Evolutionary conservation across 1,140 invertebrate genomes (phyloP).

Genomic region (Brachionus asplanchnoidis): DNA sequence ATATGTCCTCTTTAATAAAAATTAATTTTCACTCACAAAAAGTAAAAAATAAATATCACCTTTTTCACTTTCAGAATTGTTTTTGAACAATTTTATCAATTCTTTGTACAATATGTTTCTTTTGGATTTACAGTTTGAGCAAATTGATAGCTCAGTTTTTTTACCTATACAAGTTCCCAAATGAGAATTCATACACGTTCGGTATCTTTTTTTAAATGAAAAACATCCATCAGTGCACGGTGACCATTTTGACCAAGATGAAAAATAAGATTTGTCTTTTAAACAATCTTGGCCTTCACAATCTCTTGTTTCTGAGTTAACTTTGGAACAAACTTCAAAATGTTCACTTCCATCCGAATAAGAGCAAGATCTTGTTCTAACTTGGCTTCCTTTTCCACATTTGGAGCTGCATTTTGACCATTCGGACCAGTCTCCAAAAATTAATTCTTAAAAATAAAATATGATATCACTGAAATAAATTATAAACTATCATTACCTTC

Average conservation of each 20-base stretch:
- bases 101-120: conserved; percentile 7
- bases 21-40: background rate
- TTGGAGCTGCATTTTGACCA: conserved; percentile 1
- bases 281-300: background rate
- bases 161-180: background rate
- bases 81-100: background rate
- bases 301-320: background rate
- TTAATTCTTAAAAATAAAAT: conserved; percentile 15
- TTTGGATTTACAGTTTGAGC: background rate
- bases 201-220: background rate
- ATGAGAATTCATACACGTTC: conserved; percentile 2
- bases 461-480: background rate
- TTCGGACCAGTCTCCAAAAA: conserved; percentile 21
- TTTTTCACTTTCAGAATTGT: background rate
- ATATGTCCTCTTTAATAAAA: background rate
- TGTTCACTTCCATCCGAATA: background rate
- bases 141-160: background rate
- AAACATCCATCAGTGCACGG: background rate
- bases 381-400: conserved; percentile 15
- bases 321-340: background rate
- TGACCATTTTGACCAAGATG: conserved; percentile 21
- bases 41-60: background rate
- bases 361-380: background rate
- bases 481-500: background rate
- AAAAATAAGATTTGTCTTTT: background rate